Evolutionary conservation across 1,140 invertebrate species (phyloP), one percentile per base, ranked within the genome.

Genomic region (Nasonia longicornis): DNA sequence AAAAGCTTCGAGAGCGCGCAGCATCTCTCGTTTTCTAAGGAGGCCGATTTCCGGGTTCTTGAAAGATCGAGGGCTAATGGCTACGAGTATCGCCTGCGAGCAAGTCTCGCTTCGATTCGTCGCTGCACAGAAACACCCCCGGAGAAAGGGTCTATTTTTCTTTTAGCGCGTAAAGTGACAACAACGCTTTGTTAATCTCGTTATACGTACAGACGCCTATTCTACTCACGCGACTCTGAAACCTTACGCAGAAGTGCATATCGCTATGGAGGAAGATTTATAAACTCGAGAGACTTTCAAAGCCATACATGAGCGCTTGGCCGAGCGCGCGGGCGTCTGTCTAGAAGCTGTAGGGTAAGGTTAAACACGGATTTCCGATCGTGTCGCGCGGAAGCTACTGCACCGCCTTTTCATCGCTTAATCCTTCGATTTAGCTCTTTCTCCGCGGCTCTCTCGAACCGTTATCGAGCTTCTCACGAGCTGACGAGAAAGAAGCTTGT

Each of bases 21-120:
- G 48, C 31, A 35, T 69, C 22, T 77, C 52, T 77, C 31, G 35
- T 31, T 74, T 26, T 31, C 45, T 45, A 20, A 77, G 64, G 38
- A 69, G 11, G 66, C 12, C 20, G 58, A 76, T 77, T 67, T 77
- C 76, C 76, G 38, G 76, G 38, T 66, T n/a, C 74, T 35, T 71
- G 2, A 48, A n/a, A n/a, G 72, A 74, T 22, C 45, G 72, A 72
- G 6, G 7, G 66, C 66, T 69, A 69, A 72, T 31, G 35, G 52
- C 20, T 7, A 1, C 26, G 16, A 20, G 52, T 20, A 58, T n/a
- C 20, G 52, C 52, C 20, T 16, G 48, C 14, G 16, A 35, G 3
- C 31, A 35, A 58, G 16, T 58, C 20, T 58, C 20, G 6, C n/a
- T 7, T 58, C 52, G 2, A n/a, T 58, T 58, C 16, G 16, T 58